These are phyloP conservation scores for Heterodera schachtii DNA, from an alignment of 1,140 invertebrate genomes.

Conservation along the genomic window DNA sequence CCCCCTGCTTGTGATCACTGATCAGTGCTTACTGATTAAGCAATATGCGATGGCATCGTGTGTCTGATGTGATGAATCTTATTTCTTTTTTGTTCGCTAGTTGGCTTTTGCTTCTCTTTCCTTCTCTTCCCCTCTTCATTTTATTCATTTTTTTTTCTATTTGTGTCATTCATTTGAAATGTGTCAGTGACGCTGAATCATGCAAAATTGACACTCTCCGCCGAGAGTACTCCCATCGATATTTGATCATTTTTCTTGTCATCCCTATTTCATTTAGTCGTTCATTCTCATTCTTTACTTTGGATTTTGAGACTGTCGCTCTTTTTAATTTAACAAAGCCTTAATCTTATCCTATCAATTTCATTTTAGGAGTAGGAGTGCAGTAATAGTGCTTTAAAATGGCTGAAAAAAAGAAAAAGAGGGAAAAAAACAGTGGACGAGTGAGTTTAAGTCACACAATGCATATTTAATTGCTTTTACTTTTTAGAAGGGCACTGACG, in stretches of 20 bases:
- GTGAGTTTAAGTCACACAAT: neutral
- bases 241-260: neutral
- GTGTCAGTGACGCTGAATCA: neutral
- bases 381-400: neutral
- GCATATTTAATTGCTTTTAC: too few relatives aligned
- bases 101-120: neutral
- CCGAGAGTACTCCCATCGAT: neutral
- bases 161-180: neutral
- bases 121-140: neutral
- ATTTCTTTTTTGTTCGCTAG: neutral
- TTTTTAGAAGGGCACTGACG: neutral
- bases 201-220: neutral
- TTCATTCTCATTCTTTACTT: too few relatives aligned
- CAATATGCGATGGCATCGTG: too few relatives aligned
- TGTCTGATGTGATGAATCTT: too few relatives aligned
- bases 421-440: neutral
- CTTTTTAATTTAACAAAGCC: too few relatives aligned
- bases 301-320: too few relatives aligned
- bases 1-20: too few relatives aligned
- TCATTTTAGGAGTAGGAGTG: too few relatives aligned
- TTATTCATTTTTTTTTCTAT: neutral
- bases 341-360: too few relatives aligned
- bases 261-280: neutral
- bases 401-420: slow-evolving; percentile 20
- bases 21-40: too few relatives aligned